phyloP scores from a whole-genome alignment of 1,140 invertebrate genomes.

The Drosophila pruinosa region DNA sequence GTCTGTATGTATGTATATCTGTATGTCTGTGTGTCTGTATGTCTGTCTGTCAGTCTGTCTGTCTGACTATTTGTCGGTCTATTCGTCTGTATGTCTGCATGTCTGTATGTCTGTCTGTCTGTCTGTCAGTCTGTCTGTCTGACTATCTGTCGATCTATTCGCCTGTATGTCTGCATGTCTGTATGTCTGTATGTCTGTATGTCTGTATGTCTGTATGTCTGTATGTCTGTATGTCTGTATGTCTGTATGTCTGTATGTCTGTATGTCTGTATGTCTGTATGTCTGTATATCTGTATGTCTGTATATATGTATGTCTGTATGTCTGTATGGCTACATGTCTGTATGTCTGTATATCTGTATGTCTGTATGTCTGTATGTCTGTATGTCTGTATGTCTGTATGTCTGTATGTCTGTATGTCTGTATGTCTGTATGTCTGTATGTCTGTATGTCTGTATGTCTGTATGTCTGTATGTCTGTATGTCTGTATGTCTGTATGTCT shows the following conservation, averaged over 20 bases:
- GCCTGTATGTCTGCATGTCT: background rate
- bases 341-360: background rate
- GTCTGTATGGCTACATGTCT: too few species aligned
- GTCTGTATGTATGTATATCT: too few species aligned
- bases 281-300: background rate
- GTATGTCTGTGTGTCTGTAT: too few species aligned
- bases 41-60: too few species aligned
- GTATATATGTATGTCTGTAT: background rate
- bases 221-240: background rate
- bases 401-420: background rate
- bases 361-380: background rate
- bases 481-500: background rate
- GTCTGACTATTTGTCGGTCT: too few species aligned
- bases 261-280: background rate
- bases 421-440: background rate
- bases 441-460: slow-evolving; percentile 5
- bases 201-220: background rate
- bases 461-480: slow-evolving; percentile 6
- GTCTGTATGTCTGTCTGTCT: background rate
- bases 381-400: slow-evolving; percentile 2
- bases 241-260: background rate
- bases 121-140: background rate
- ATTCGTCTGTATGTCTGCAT: background rate
- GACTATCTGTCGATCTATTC: background rate
- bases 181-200: background rate